Conservation (phyloP, 2,888 invertebrate species). For the Epinotia bilunana region DNA sequence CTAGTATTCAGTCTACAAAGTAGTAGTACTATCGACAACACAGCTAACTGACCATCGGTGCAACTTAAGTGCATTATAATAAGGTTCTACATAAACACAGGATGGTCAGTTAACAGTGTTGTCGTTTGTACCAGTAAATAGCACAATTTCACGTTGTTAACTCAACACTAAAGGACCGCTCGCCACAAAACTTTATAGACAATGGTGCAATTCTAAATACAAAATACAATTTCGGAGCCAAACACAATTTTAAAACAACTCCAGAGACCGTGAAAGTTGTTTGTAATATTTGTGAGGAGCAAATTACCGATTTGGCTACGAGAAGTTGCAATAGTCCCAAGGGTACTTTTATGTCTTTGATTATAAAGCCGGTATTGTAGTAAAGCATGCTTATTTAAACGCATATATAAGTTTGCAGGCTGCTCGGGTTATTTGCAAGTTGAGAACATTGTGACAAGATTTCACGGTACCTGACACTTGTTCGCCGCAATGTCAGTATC, state of each 20-base stretch:
- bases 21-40: too few relatives aligned
- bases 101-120: too few relatives aligned
- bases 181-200: constrained; percentile 49
- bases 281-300: constrained; percentile 60
- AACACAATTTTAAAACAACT: constrained; percentile 57
- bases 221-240: constrained; percentile 54
- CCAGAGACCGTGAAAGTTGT: constrained; percentile 59
- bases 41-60: too few relatives aligned
- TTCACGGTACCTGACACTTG: constrained; percentile 56
- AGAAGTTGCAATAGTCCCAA: constrained; percentile 16
- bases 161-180: constrained; percentile 19
- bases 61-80: too few relatives aligned
- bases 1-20: neutral
- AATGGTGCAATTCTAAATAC: constrained; percentile 52
- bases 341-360: neutral
- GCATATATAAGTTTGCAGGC: constrained; percentile 47
- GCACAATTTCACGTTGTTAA: constrained; percentile 8
- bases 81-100: too few relatives aligned
- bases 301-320: constrained; percentile 53
- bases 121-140: neutral
- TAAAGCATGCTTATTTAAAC: constrained; percentile 10
- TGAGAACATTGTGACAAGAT: constrained; percentile 53
- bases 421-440: constrained; percentile 53
- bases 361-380: constrained; percentile 8
- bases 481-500: constrained; percentile 52